A percentile compares a stretch with the other conserved stretches of the same genome.
Evolutionary conservation across 2,797 vertebrate species (phyloP).

Genomic region (Pachyuromys duprasi): DNA sequence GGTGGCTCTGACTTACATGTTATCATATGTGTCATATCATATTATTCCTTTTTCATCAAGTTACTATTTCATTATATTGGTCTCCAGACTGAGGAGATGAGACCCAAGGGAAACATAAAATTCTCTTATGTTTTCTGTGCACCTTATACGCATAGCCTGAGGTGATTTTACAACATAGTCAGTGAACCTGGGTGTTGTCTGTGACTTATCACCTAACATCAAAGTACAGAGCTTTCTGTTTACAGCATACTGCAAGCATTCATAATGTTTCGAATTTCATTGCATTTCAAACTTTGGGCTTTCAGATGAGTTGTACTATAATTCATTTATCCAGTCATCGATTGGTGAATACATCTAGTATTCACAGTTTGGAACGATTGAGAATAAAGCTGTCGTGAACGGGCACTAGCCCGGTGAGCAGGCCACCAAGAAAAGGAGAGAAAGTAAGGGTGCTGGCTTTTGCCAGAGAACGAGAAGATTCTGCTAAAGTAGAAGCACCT

Average conservation of each 20-base stretch:
- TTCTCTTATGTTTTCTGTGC: not conserved
- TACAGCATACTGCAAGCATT: not conserved
- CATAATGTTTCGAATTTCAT: not conserved
- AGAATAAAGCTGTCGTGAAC: not conserved
- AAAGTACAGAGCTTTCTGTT: not conserved
- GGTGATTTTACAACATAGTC: not conserved
- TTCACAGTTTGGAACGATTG: not conserved
- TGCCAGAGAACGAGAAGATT: not conserved
- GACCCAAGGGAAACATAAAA: not conserved
- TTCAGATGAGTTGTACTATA: not conserved
- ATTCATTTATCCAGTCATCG: not conserved
- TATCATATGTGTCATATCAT: not conserved
- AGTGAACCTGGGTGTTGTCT: not conserved
- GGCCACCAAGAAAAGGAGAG: not conserved
- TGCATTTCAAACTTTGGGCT: not conserved
- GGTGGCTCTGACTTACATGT: not conserved
- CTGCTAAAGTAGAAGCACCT: not conserved
- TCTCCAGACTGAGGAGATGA: not conserved
- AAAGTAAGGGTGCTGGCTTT: not conserved
- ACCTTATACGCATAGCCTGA: not conserved
- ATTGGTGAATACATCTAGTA: not conserved
- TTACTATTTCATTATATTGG: not conserved
- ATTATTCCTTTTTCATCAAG: constrained; percentile 14
- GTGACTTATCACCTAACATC: not conserved
- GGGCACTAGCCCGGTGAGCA: not conserved